A percentile compares a stretch with the other conserved stretches of the same genome.
These are phyloP conservation scores for Sinotaia quadrata DNA, from an alignment of 2,888 invertebrate genomes.

Conservation along the genomic window DNA sequence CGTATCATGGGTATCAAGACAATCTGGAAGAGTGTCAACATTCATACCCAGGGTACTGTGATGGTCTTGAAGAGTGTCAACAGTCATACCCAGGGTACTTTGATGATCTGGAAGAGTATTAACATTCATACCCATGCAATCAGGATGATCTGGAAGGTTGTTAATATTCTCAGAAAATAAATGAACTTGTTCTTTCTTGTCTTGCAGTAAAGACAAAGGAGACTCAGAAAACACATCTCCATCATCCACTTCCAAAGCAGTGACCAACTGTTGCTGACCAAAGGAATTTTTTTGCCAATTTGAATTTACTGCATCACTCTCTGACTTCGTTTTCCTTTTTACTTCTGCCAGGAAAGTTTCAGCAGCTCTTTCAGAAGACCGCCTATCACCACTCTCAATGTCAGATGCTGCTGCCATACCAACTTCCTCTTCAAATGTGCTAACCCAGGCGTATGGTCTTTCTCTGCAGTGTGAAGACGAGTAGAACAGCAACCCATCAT, in stretches of 20 bases:
- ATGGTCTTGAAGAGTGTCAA: background rate
- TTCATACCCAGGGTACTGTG: background rate
- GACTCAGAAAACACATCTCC: background rate
- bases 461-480: conserved; percentile 10
- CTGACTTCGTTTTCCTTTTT: background rate
- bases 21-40: background rate
- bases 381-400: background rate
- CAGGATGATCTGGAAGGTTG: too few relatives aligned
- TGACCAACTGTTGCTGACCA: background rate
- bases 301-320: too few relatives aligned
- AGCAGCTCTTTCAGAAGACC: conserved; percentile 8
- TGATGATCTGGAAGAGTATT: background rate
- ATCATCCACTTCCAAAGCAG: background rate
- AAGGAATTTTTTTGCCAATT: too few relatives aligned
- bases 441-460: conserved; percentile 19
- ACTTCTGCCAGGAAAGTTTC: conserved; percentile 15
- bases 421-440: conserved; percentile 9
- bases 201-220: background rate
- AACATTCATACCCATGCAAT: background rate
- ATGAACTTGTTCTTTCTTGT: background rate
- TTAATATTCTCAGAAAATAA: too few relatives aligned
- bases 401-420: background rate
- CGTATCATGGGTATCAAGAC: background rate
- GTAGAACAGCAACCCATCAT: conserved; percentile 14
- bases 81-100: background rate